A percentile compares a stretch with the other conserved stretches of the same genome.
Evolutionary conservation across 2,888 invertebrate genomes (phyloP).

Genomic region (Pogonocherus hispidulus): DNA sequence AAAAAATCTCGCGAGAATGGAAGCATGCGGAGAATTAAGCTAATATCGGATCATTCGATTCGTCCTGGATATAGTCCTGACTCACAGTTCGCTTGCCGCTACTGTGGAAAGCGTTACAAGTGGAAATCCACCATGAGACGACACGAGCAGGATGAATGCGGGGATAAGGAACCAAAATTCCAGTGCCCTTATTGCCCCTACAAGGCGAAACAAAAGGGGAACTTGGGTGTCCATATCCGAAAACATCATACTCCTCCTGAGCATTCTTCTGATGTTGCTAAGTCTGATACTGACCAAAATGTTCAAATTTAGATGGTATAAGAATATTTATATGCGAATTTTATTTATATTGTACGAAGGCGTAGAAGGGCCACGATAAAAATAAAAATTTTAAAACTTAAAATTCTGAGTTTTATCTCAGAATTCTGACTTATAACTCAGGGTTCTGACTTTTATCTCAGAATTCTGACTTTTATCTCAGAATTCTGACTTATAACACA

Average conservation of each 20-base stretch:
- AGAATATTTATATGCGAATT: constrained; percentile 30
- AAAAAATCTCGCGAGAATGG: constrained; percentile 61
- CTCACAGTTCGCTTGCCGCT: constrained; percentile 82
- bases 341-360: constrained; percentile 38
- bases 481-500: too few species aligned
- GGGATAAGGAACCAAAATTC: constrained; percentile 85
- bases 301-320: constrained; percentile 37
- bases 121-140: constrained; percentile 84
- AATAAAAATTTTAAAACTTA: too few species aligned
- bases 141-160: constrained; percentile 84
- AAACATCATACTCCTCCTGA: constrained; percentile 75
- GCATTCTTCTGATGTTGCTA: constrained; percentile 23
- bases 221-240: constrained; percentile 84
- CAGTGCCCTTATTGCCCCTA: constrained; percentile 79
- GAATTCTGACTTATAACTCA: too few species aligned
- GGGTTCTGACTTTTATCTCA: too few species aligned
- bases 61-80: constrained; percentile 69
- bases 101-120: constrained; percentile 88
- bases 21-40: constrained; percentile 70
- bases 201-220: constrained; percentile 85
- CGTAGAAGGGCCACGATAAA: too few species aligned
- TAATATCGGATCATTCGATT: constrained; percentile 52
- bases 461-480: too few species aligned
- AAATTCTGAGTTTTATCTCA: too few species aligned
- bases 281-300: constrained; percentile 46